A percentile compares a stretch with the other conserved stretches of the same genome.
phyloP scores from a whole-genome alignment of 1,140 invertebrate genomes.

The Augochlora pura region DNA sequence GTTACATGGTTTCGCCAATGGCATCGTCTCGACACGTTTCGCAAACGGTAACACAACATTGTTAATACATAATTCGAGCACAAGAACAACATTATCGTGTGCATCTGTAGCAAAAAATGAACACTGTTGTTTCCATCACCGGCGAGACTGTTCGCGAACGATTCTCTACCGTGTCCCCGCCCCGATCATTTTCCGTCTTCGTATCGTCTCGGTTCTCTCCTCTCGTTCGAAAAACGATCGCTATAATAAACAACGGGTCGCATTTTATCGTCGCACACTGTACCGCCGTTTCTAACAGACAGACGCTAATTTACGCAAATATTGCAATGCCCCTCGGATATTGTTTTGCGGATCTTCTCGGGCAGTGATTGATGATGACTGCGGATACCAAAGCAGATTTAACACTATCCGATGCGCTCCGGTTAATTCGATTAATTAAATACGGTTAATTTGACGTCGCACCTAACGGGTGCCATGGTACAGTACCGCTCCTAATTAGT shows the following conservation, averaged over 20 bases:
- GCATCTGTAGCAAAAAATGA: not conserved
- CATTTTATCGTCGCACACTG: slow-evolving; percentile 10
- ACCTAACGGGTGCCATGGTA: not conserved
- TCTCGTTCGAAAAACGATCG: not conserved
- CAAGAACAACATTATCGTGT: not conserved
- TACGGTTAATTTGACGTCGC: not conserved
- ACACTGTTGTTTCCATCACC: not conserved
- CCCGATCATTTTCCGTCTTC: no score
- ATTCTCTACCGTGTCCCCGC: not conserved
- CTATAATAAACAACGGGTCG: slow-evolving; percentile 4
- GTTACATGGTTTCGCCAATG: slow-evolving; percentile 9
- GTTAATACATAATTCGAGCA: slow-evolving; percentile 2
- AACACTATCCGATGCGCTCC: not conserved
- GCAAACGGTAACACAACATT: not conserved
- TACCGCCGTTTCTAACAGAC: not conserved
- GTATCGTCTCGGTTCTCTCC: not conserved
- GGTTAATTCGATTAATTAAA: no score
- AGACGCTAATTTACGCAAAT: slow-evolving; percentile 9
- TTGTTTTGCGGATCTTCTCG: slow-evolving; percentile 17
- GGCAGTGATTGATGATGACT: slow-evolving; percentile 28
- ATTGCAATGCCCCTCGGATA: not conserved
- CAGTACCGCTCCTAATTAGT: no score
- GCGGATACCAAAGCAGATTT: not conserved
- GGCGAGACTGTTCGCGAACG: not conserved
- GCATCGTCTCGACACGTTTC: not conserved